A percentile compares a stretch with the other conserved stretches of the same genome.
Conservation (phyloP, 2,113 vertebrate genomes). For the Corapipo altera region DNA sequence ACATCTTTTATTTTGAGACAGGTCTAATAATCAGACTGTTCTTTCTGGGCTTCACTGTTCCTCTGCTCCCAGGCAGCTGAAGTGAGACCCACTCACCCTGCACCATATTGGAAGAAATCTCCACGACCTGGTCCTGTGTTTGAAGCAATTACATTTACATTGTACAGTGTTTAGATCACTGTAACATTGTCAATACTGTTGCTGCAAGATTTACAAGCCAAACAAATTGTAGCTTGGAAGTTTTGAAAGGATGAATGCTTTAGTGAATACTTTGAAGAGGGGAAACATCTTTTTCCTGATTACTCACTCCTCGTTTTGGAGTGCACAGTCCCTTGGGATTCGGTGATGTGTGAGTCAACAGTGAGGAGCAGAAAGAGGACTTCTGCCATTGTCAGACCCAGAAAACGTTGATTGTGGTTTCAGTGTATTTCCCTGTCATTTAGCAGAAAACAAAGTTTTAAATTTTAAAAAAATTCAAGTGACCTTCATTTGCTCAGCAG, state of each 20-base stretch:
- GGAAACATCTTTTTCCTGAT: slow-evolving; percentile 72
- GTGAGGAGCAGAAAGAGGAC: slow-evolving; percentile 4
- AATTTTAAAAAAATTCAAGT: neutral
- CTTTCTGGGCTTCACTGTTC: neutral
- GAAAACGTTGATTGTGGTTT: slow-evolving; percentile 11
- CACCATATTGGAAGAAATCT: neutral
- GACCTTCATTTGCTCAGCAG: neutral
- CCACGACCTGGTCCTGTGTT: neutral
- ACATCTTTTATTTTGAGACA: neutral
- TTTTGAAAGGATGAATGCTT: slow-evolving; percentile 39
- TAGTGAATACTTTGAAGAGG: slow-evolving; percentile 50
- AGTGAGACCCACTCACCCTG: neutral
- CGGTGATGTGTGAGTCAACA: slow-evolving; percentile 24
- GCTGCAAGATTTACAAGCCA: neutral
- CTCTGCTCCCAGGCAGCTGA: neutral
- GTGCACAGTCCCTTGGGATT: neutral
- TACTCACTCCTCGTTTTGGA: slow-evolving; percentile 38
- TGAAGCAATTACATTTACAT: neutral
- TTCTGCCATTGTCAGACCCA: neutral
- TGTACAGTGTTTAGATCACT: neutral
- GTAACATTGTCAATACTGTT: neutral
- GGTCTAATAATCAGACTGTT: neutral
- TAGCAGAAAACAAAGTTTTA: neutral
- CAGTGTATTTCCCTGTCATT: neutral
- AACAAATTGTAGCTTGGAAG: neutral